Base-by-base conservation (phyloP, 2,797 vertebrate species). In the Myripristis murdjan region DNA sequence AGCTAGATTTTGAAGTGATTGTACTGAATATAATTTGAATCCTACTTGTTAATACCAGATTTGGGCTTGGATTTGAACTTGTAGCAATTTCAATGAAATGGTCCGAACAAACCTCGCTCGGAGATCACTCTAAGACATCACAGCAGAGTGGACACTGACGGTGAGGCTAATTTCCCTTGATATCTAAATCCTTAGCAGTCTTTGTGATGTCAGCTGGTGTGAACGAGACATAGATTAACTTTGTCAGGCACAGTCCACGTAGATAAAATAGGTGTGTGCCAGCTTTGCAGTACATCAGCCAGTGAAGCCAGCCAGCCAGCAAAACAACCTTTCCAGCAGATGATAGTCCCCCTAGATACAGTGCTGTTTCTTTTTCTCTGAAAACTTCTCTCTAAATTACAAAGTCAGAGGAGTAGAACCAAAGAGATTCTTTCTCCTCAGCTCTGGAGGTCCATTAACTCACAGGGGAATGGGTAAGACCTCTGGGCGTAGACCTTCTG, bases 301-400 rank as follows among this genome's bases (percentile, higher is more conserved):
- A 58, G 37, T 65, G 62, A 41, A 69, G 39, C 61, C 58, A 26
- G 18, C 22, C 49, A 70, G 59, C 44, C 58, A 66, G 37, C 10
- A 70, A 54, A 77, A 49, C 44, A 52, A 37, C 26, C 2, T 31
- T 68, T 60, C 33, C 35, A 55, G 2, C 48, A 61, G 59, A 60
- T 2, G 33, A 67, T 67, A 12, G 53, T 24, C 66, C 24, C 48
- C 28, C 1, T 20, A 64, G 33, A 81, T 52, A 43, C 39, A 58
- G 23, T 41, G 16, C 46, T 57, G 28, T 71, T 79, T 56, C 22
- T 73, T 53, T 48, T 65, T 64, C 24, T 69, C 52, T 15, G 14
- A 63, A 83, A 79, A 63, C 59, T 73, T 81, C 37, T 37, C 67
- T 66, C 43, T 88, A 79, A 83, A 84, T 82, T 79, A 81, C 71